Conservation (phyloP, 2,888 invertebrate species). For the Synergus japonicus region DNA sequence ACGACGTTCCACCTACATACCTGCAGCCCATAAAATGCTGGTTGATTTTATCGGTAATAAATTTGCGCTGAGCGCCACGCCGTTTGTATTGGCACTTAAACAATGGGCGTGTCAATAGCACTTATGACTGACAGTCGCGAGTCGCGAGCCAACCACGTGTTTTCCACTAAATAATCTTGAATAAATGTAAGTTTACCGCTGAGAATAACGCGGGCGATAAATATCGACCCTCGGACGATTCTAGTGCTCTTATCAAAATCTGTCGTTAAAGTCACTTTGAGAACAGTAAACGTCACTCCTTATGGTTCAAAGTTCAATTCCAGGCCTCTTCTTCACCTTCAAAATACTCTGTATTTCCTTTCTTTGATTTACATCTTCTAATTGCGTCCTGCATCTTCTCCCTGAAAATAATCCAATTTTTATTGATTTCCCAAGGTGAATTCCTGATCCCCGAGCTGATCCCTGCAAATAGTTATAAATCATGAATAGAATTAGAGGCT, state of each 20-base stretch:
- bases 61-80: slow-evolving; percentile 64
- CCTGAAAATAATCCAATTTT: background rate
- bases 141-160: slow-evolving; percentile 38
- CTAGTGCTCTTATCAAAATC: slow-evolving; percentile 63
- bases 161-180: slow-evolving; percentile 56
- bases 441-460: background rate
- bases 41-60: slow-evolving; percentile 73
- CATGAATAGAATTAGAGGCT: background rate
- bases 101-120: slow-evolving; percentile 59
- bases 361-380: background rate
- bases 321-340: slow-evolving; percentile 11
- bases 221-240: slow-evolving; percentile 59
- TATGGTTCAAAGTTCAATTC: slow-evolving; percentile 59
- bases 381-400: background rate
- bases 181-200: slow-evolving; percentile 42
- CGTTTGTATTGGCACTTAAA: slow-evolving; percentile 63
- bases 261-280: slow-evolving; percentile 64
- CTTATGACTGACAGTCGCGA: slow-evolving; percentile 49
- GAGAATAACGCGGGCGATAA: slow-evolving; percentile 59
- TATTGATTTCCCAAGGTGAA: background rate
- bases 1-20: slow-evolving; percentile 64
- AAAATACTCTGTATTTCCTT: slow-evolving; percentile 42
- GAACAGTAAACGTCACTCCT: slow-evolving; percentile 60
- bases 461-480: background rate
- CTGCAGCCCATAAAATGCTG: slow-evolving; percentile 67